Base-by-base conservation (phyloP, 2,113 vertebrate species). In the Aleadryas rufinucha region DNA sequence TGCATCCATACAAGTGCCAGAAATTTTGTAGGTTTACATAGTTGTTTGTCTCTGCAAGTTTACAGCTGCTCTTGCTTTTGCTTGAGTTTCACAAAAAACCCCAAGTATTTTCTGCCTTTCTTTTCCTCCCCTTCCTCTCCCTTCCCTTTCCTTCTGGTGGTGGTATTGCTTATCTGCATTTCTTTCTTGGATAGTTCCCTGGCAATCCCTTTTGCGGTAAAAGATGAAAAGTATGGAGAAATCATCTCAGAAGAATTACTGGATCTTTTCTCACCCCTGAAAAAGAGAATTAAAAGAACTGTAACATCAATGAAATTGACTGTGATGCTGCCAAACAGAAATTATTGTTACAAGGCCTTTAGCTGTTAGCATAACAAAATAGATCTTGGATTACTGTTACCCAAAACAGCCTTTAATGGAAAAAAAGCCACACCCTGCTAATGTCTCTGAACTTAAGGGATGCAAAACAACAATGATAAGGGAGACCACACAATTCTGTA, bases 281-380 rank as follows among this genome's bases (percentile, higher is more conserved):
- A 95, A 94, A 96, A 81, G 70, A 91, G 61, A 89, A 81, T 91
- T 89, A 70, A 96, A 95, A 93, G 78, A 96, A 93, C 41, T 68
- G 44, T 61, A 89, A 91, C 86, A 85, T 94, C 89, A 95, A 35
- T 78, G 75, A 97, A 96, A 93, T 92, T 92, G 96, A 88, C 66
- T 96, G 85, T 96, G 94, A 97, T 84, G 64, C 64, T 94, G 95
- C 95, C 95, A 97, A 95, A 77, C 21, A 92, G 93, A 87, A 97
- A 97, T 91, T 94, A 93, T 89, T 84, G 81, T 97, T 89, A 92
- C 87, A 90, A 96, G 91, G 89, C 63, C 83, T 78, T 95, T 96
- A 95, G 94, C 68, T 97, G 86, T 96, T 95, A 96, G 80, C 80
- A 92, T 81, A 91, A 92, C 3, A 22, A 93, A 94, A 89, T 13